A percentile compares a stretch with the other conserved stretches of the same genome.
phyloP scores from a whole-genome alignment of 2,113 vertebrate species.

The Calyptommatus sinebrachiatus region DNA sequence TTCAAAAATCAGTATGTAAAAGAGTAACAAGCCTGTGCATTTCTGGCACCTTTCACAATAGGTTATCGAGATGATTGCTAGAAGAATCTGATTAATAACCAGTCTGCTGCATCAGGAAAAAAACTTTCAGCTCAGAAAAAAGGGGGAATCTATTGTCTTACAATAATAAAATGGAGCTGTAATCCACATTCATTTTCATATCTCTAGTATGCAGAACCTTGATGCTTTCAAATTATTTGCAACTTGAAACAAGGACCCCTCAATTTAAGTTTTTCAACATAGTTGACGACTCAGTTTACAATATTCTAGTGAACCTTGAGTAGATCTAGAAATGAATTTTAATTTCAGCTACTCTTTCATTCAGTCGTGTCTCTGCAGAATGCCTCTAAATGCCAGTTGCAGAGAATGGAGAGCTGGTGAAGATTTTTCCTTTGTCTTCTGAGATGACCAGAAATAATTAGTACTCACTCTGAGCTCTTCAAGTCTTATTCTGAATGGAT shows the following conservation, averaged over 20 bases:
- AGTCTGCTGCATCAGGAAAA: conserved; percentile 37
- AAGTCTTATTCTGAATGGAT: too few relatives aligned
- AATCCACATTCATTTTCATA: conserved; percentile 4
- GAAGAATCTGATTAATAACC: conserved; percentile 53
- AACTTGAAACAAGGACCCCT: not conserved
- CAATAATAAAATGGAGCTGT: conserved; percentile 45
- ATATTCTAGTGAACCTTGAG: not conserved
- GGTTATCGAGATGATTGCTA: conserved; percentile 37
- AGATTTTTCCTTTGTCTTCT: too few relatives aligned
- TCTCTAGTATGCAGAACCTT: rapidly evolving
- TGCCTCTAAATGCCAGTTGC: too few relatives aligned
- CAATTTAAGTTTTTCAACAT: not conserved
- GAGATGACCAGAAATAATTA: too few relatives aligned
- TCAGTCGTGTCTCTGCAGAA: too few relatives aligned
- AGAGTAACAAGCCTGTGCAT: conserved; percentile 35
- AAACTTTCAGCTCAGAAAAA: conserved; percentile 38
- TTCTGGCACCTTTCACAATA: conserved; percentile 23
- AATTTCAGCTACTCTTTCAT: not conserved
- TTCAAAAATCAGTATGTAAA: conserved; percentile 40
- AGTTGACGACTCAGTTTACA: not conserved
- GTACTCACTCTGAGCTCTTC: too few relatives aligned
- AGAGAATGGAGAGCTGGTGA: too few relatives aligned
- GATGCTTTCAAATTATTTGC: not conserved
- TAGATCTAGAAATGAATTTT: not conserved
- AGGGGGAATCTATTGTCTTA: conserved; percentile 42